Evolutionary conservation across 2,113 vertebrate genomes (phyloP).

Genomic region (Nothobranchius furzeri): DNA sequence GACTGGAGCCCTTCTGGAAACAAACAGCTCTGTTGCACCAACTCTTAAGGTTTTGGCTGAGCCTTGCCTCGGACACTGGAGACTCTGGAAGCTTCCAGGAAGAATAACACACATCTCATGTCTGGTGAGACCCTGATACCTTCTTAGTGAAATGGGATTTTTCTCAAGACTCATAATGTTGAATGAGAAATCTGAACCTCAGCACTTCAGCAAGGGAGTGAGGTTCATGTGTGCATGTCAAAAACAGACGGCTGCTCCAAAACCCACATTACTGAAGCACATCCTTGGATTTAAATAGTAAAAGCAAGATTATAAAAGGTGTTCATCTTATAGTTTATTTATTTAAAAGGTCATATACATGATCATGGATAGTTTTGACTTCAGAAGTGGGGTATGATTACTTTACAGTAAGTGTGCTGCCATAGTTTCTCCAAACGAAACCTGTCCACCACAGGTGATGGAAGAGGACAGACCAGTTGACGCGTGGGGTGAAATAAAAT

Average conservation of each 20-base stretch:
- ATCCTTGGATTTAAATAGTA: no score
- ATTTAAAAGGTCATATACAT: no score
- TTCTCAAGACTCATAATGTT: slow-evolving; percentile 27
- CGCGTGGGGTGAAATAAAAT: no score
- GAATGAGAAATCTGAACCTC: slow-evolving; percentile 26
- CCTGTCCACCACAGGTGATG: no score
- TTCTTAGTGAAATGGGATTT: slow-evolving; percentile 54
- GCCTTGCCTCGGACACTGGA: slow-evolving; percentile 55
- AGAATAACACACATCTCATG: slow-evolving; percentile 53
- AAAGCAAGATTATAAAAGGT: no score
- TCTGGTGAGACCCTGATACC: slow-evolving; percentile 41
- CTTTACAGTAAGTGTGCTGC: no score
- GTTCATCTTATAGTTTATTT: no score
- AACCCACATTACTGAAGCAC: no score
- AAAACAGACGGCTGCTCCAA: background rate
- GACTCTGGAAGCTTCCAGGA: slow-evolving; percentile 57
- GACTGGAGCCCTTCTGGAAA: slow-evolving; percentile 42
- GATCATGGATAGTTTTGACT: no score
- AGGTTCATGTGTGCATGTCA: background rate
- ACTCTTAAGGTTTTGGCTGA: slow-evolving; percentile 54
- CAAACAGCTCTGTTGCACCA: slow-evolving; percentile 68
- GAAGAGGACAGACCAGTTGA: no score
- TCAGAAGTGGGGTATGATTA: no score
- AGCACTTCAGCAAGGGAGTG: slow-evolving; percentile 6
- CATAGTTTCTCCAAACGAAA: no score